Percentiles rank a stretch among this genome's conserved stretches.
These are phyloP conservation scores for Papilio aristodemus DNA, from an alignment of 1,140 invertebrate genomes.

Conservation along the genomic window DNA sequence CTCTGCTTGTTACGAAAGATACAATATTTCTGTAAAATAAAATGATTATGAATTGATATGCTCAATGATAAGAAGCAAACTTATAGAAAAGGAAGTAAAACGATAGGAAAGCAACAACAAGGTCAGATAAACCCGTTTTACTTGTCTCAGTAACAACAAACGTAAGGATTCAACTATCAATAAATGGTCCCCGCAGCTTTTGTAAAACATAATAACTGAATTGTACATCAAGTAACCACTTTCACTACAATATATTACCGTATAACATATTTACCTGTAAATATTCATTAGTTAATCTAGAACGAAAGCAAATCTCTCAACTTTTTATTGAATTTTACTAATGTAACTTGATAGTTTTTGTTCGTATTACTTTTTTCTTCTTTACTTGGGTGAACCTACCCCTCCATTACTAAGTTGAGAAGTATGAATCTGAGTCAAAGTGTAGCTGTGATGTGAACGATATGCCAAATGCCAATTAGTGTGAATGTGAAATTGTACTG, in stretches of 20 bases:
- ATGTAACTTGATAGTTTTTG: constrained; percentile 50
- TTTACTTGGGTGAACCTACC: constrained; percentile 46
- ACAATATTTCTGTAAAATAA: background rate
- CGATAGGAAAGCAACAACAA: constrained; percentile 39
- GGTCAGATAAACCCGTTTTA: constrained; percentile 49
- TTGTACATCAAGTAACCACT: constrained; percentile 41
- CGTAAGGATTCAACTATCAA: background rate
- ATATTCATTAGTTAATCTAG: constrained; percentile 37
- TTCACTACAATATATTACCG: constrained; percentile 44
- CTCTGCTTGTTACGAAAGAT: background rate
- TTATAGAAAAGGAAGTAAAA: constrained; percentile 42
- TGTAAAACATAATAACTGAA: constrained; percentile 4
- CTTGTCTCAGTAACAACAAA: background rate
- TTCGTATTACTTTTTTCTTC: constrained; percentile 28
- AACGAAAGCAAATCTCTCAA: constrained; percentile 50
- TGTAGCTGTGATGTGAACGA: background rate
- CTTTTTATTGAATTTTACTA: constrained; percentile 39
- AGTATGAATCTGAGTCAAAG: constrained; percentile 34
- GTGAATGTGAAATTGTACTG: too few species aligned
- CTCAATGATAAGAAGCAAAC: constrained; percentile 27
- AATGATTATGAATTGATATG: background rate
- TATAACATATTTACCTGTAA: constrained; percentile 45
- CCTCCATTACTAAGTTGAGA: constrained; percentile 48
- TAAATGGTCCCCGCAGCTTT: background rate
- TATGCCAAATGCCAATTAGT: too few species aligned